Base-by-base conservation (phyloP, 2,888 invertebrate genomes). In the Amphipyra tragopoginis region DNA sequence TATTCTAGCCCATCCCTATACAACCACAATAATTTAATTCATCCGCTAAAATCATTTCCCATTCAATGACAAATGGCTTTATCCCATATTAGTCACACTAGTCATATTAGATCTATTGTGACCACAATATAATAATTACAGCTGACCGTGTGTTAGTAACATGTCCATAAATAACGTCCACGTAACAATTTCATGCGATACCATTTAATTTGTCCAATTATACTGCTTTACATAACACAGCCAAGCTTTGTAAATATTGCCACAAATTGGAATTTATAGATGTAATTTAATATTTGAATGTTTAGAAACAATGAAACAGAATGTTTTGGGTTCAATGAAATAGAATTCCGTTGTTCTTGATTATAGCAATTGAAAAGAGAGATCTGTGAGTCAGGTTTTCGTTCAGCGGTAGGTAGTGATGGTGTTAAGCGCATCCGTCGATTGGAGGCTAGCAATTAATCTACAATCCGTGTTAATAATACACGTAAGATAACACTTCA, bases 201-300 rank as follows among this genome's bases (percentile, higher is more conserved):
- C 66, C 55, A 71, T 72, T 72, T 72, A 71, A 72, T 72, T 72
- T 53, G 72, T 53, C 49, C 75, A 72, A 72, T 72, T 75, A 72
- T 42, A 71, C 29, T 52, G 71, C 58, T 75, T 70, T 53, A 75
- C 72, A 70, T 64, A 53, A 59, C 72, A 64, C 44, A 21, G 33
- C 40, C 48, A 13, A 13, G 56, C 54, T 39, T 9, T 54, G 65
- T 65, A 56, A 59, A 65, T 71, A 71, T 59, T 64, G 55, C 54
- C 72, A 63, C 72, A 53, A 52, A 56, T 42, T 44, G 59, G 39
- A 26, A 75, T 72, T 75, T 71, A 75, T 71, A 40, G 21, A 50
- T 26, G 39, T 14, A 14, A 48, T 64, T 50, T 63, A 42, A 52
- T 48, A 55, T 38, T 29, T 40, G 33, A 50, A 47, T 70, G 53